A percentile compares a stretch with the other conserved stretches of the same genome.
Evolutionary conservation across 2,797 vertebrate species (phyloP).

Genomic region (Pantherophis vulpinus): DNA sequence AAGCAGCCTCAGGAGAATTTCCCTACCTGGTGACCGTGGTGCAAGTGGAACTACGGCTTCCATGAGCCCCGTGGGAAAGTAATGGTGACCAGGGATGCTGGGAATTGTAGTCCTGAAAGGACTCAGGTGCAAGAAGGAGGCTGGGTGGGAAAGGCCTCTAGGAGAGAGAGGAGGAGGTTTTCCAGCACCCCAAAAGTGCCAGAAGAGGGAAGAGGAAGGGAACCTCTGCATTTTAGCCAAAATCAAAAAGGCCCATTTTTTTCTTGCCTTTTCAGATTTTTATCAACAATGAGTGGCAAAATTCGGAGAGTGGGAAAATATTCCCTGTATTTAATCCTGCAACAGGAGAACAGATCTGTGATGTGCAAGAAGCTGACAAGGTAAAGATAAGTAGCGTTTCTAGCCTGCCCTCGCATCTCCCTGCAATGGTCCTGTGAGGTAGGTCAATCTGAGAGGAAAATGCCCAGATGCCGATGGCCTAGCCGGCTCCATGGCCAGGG

Average conservation of each 20-base stretch:
- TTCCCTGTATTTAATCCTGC: constrained; percentile 90
- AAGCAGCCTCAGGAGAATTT: background rate
- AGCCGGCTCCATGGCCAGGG: background rate
- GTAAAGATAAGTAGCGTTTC: constrained; percentile 62
- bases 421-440: background rate
- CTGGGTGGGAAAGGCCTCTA: background rate
- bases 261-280: constrained; percentile 81
- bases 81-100: background rate
- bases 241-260: background rate
- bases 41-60: background rate
- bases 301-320: constrained; percentile 88
- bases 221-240: background rate
- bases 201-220: background rate
- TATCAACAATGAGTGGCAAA: constrained; percentile 98
- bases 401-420: background rate
- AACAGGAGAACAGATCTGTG: constrained; percentile 94
- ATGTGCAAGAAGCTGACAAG: constrained; percentile 97
- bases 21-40: background rate
- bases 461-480: background rate
- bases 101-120: background rate
- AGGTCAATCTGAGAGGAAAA: background rate
- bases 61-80: background rate
- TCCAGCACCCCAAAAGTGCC: background rate
- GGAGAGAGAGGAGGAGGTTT: background rate
- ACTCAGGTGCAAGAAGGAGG: background rate